Evolutionary conservation across 2,888 invertebrate species (phyloP).

Genomic region (Ganaspis brasiliensis): DNA sequence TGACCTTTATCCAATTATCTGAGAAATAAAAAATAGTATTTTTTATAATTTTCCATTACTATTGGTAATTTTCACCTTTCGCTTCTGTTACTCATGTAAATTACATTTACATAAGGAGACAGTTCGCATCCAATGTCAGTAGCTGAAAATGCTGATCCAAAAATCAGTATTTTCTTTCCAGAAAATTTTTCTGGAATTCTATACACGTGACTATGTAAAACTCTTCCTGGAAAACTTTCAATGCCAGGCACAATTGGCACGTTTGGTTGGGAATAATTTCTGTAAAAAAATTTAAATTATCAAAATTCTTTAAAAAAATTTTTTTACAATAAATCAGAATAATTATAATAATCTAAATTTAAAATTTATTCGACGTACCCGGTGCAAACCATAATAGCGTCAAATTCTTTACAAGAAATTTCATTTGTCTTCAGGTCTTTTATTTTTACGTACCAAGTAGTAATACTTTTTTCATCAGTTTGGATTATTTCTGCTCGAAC

Average conservation of each 20-base stretch:
- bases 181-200: slow-evolving; percentile 84
- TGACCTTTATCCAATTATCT: too few relatives aligned
- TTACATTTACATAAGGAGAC: slow-evolving; percentile 81
- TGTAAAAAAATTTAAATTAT: slow-evolving; percentile 57
- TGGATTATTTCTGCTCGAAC: slow-evolving; percentile 4
- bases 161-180: slow-evolving; percentile 84
- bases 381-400: slow-evolving; percentile 86
- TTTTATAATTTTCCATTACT: too few relatives aligned
- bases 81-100: slow-evolving; percentile 83
- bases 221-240: slow-evolving; percentile 82
- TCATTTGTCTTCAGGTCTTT: slow-evolving; percentile 79
- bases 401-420: slow-evolving; percentile 82
- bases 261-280: slow-evolving; percentile 81
- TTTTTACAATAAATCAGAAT: too few relatives aligned
- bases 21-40: too few relatives aligned
- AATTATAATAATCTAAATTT: too few relatives aligned
- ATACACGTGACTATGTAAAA: slow-evolving; percentile 89
- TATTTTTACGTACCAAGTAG: slow-evolving; percentile 81
- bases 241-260: slow-evolving; percentile 81
- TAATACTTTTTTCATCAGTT: neutral
- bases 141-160: slow-evolving; percentile 89
- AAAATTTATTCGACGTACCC: slow-evolving; percentile 80
- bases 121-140: slow-evolving; percentile 87
- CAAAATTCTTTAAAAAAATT: too few relatives aligned
- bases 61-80: slow-evolving; percentile 69